Conservation (phyloP, 2,888 invertebrate species). For the Erebia palarica region DNA sequence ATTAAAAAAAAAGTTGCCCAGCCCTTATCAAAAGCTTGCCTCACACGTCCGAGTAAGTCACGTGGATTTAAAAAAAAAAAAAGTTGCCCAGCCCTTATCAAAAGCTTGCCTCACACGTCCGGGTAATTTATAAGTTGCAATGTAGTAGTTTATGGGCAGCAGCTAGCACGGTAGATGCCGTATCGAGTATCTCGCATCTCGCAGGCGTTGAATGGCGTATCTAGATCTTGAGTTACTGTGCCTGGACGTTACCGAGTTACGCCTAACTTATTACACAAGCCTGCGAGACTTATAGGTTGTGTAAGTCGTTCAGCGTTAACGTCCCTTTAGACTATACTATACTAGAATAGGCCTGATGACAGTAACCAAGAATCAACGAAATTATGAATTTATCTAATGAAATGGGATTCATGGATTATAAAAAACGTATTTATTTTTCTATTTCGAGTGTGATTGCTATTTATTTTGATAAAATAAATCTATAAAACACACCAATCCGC, state of each 20-base stretch:
- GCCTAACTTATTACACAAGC: conserved; percentile 9
- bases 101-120: not conserved
- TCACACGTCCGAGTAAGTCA: conserved; percentile 5
- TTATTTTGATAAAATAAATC: too few relatives aligned
- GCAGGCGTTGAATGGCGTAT: conserved; percentile 25
- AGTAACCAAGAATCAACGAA: too few relatives aligned
- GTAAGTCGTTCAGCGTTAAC: not conserved
- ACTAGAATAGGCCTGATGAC: too few relatives aligned
- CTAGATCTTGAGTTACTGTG: conserved; percentile 22
- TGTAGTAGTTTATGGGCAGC: conserved; percentile 17
- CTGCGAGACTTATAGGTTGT: conserved; percentile 1
- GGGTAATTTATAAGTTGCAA: conserved; percentile 17
- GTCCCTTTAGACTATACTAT: too few relatives aligned
- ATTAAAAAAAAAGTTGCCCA: too few relatives aligned
- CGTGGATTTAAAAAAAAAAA: too few relatives aligned
- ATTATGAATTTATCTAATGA: too few relatives aligned
- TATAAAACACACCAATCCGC: too few relatives aligned
- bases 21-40: not conserved
- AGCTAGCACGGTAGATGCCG: conserved; percentile 6
- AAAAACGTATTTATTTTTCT: too few relatives aligned
- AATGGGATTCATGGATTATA: too few relatives aligned
- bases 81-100: not conserved
- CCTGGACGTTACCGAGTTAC: conserved; percentile 22
- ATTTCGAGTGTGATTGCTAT: too few relatives aligned
- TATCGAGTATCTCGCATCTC: conserved; percentile 24